Base-by-base conservation (phyloP, 2,797 vertebrate species). In the Cirrhinus mrigala region DNA sequence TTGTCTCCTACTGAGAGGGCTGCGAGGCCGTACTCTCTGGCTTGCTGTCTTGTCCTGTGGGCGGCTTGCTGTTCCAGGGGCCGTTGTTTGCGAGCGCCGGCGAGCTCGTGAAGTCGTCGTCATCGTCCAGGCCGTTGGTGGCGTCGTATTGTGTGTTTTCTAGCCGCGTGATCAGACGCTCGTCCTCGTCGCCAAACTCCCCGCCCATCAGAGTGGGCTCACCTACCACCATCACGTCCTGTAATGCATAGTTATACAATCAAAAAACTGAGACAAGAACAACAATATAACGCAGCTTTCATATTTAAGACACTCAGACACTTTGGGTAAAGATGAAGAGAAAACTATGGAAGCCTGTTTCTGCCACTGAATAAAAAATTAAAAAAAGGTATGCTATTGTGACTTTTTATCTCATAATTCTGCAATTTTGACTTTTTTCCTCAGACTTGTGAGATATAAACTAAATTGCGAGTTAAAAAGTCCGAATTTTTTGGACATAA, bases 171-270 rank as follows among this genome's bases (percentile, higher is more conserved):
- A 99, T 99, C 94, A 99, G 97, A 89, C 98, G 97, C 95, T 99
- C 98, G 8, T 99, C 98, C 95, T 99, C 98, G 87, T 99, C 98
- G 85, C 98, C 98, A 81, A 99, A 99, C 94, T 99, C 98, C 86
- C 98, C 98, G 75, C 98, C 98, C 98, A 99, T 99, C 93, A 99
- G 94, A 90, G 98, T 99, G 89, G 98, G 98, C 93, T 99, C 98
- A 88, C 98, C 98, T 87, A 99, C 98, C 90, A 99, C 98, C 98
- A 99, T 99, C 94, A 99, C 98, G 90, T 99, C 98, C 98, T 99
- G 96, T 93, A 82, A 84, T 77, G 81, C 75, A 66, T 14, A 75
- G 33, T 2, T 4, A 48, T 4, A 71, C 14, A 44, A 52, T 50
- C 70, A 64, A 48, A 64, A 24, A 33, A 18, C 1, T 20, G 11